These are phyloP conservation scores for Misgurnus anguillicaudatus DNA, from an alignment of 2,113 vertebrate species.

Conservation along the genomic window DNA sequence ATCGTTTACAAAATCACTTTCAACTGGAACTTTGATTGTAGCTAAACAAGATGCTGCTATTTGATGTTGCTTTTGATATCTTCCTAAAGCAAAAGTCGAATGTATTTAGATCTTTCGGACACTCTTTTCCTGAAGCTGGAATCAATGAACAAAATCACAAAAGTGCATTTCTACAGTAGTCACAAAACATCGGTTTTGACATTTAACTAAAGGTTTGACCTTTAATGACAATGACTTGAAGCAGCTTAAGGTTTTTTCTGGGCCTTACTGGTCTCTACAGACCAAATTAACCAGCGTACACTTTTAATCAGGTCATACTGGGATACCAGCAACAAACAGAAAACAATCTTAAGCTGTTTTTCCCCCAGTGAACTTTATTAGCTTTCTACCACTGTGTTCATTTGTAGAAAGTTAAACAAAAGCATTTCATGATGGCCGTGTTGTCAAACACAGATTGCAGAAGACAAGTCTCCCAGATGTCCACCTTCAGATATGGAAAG, in stretches of 20 bases:
- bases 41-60: not conserved
- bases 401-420: not conserved
- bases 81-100: not conserved
- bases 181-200: not conserved
- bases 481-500: constrained; percentile 6
- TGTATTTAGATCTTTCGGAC: not conserved
- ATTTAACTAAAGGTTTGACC: no score
- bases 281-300: no score
- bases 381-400: not conserved
- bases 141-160: not conserved
- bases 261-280: no score
- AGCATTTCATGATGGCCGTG: constrained; percentile 11
- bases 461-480: constrained; percentile 10
- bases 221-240: no score
- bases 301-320: no score
- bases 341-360: no score
- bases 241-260: no score
- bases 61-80: not conserved
- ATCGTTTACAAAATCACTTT: not conserved
- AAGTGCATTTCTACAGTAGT: not conserved
- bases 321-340: no score
- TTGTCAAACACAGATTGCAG: constrained; percentile 27
- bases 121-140: not conserved
- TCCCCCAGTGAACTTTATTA: not conserved
- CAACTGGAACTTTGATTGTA: not conserved